Evolutionary conservation across 2,113 vertebrate species (phyloP).

Genomic region (Columbina picui): DNA sequence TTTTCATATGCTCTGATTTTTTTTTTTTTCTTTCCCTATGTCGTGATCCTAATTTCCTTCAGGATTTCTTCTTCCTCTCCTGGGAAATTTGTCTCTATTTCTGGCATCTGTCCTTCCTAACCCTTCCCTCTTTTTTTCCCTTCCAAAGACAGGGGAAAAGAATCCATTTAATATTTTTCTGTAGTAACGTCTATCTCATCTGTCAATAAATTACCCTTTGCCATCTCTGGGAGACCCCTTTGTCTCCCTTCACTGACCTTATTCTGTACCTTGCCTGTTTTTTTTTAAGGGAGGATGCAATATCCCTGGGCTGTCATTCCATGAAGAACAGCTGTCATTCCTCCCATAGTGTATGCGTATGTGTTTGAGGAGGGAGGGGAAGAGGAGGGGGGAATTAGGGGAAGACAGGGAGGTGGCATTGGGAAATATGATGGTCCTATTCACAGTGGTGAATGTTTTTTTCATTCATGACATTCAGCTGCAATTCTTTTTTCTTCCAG

Average conservation of each 20-base stretch:
- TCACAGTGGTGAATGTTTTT: slow-evolving; percentile 23
- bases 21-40: neutral
- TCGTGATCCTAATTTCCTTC: slow-evolving; percentile 57
- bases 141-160: slow-evolving; percentile 59
- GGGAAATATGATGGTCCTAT: slow-evolving; percentile 33
- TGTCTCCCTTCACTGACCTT: slow-evolving; percentile 70
- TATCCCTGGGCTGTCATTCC: slow-evolving; percentile 74
- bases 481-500: neutral
- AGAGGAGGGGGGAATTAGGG: slow-evolving; percentile 26
- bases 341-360: slow-evolving; percentile 47
- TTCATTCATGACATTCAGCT: slow-evolving; percentile 38
- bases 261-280: slow-evolving; percentile 57
- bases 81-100: slow-evolving; percentile 60
- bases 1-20: neutral
- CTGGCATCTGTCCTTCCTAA: slow-evolving; percentile 48
- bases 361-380: slow-evolving; percentile 39
- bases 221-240: slow-evolving; percentile 65
- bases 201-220: slow-evolving; percentile 75
- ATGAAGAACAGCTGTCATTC: slow-evolving; percentile 77
- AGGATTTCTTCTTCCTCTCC: slow-evolving; percentile 53
- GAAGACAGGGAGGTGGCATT: slow-evolving; percentile 16
- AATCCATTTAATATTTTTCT: slow-evolving; percentile 70
- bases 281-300: slow-evolving; percentile 71
- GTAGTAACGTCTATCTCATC: slow-evolving; percentile 65
- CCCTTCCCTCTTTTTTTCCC: slow-evolving; percentile 23